A percentile compares a stretch with the other conserved stretches of the same genome.
These are phyloP conservation scores for Hippolais icterina DNA, from an alignment of 2,113 vertebrate genomes.

Conservation along the genomic window DNA sequence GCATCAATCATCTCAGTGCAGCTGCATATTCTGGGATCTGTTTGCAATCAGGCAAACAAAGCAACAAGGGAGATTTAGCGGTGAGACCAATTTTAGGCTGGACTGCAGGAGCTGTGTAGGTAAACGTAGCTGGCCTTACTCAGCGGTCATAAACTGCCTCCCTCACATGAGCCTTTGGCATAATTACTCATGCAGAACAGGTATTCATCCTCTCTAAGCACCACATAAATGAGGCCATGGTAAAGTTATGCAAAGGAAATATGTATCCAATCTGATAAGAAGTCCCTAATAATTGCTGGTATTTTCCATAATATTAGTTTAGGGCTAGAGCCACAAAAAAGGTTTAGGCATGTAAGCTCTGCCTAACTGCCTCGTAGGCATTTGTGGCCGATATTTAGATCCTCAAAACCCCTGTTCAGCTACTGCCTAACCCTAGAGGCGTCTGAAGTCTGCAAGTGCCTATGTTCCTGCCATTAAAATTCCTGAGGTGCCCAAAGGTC, in stretches of 20 bases:
- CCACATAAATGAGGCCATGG: slow-evolving; percentile 43
- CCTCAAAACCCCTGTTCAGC: slow-evolving; percentile 54
- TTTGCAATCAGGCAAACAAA: slow-evolving; percentile 3
- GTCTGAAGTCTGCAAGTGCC: slow-evolving; percentile 62
- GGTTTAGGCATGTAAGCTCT: slow-evolving; percentile 64
- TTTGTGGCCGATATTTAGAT: slow-evolving; percentile 54
- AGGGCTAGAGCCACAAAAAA: slow-evolving; percentile 62
- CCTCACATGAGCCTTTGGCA: slow-evolving; percentile 43
- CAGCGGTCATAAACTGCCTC: background rate
- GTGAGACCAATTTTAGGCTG: background rate
- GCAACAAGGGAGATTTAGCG: background rate
- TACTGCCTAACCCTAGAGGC: slow-evolving; percentile 67
- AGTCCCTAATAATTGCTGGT: slow-evolving; percentile 63
- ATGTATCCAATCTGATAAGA: slow-evolving; percentile 63
- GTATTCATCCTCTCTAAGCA: slow-evolving; percentile 56
- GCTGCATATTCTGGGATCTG: slow-evolving; percentile 4
- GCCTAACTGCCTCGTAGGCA: slow-evolving; percentile 44
- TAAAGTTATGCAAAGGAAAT: slow-evolving; percentile 40
- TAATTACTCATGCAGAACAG: slow-evolving; percentile 59
- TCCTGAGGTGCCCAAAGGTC: slow-evolving; percentile 55
- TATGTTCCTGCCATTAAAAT: slow-evolving; percentile 41
- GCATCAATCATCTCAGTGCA: slow-evolving; percentile 7
- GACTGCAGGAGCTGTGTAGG: background rate
- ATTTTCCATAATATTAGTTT: slow-evolving; percentile 72
- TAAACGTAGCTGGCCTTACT: slow-evolving; percentile 23